Conservation (phyloP, 2,888 invertebrate genomes). For the Coelinius sp. region DNA sequence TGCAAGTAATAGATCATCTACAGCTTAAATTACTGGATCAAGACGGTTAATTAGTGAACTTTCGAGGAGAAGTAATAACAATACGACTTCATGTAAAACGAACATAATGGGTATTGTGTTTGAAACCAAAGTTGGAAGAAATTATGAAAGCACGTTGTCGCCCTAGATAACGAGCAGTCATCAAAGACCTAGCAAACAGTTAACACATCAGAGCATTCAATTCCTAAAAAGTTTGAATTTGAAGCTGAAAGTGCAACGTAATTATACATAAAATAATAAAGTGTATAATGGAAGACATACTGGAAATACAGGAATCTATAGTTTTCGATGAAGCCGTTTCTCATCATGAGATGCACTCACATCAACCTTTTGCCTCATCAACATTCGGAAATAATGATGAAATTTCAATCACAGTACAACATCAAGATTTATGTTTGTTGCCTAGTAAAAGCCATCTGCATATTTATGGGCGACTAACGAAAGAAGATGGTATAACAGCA, state of each 20-base stretch:
- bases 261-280: not conserved
- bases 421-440: no score
- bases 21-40: no score
- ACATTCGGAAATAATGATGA: no score
- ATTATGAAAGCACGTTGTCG: constrained; percentile 29
- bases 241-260: not conserved
- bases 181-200: constrained; percentile 3
- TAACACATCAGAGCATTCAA: constrained; percentile 34
- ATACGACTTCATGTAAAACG: constrained; percentile 36
- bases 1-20: no score
- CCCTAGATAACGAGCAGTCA: constrained; percentile 29
- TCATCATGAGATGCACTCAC: no score
- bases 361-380: no score
- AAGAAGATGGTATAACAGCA: no score
- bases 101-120: constrained; percentile 32
- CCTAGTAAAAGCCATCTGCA: no score
- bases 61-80: no score
- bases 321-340: constrained; percentile 39
- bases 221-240: constrained; percentile 36
- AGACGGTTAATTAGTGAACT: no score
- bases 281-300: constrained; percentile 29
- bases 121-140: constrained; percentile 14
- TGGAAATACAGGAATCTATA: constrained; percentile 30
- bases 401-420: no score
- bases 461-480: no score